Evolutionary conservation across 64 coral and sea anemone species (phyloP).

Genomic region (Stichodactyla helianthus): DNA sequence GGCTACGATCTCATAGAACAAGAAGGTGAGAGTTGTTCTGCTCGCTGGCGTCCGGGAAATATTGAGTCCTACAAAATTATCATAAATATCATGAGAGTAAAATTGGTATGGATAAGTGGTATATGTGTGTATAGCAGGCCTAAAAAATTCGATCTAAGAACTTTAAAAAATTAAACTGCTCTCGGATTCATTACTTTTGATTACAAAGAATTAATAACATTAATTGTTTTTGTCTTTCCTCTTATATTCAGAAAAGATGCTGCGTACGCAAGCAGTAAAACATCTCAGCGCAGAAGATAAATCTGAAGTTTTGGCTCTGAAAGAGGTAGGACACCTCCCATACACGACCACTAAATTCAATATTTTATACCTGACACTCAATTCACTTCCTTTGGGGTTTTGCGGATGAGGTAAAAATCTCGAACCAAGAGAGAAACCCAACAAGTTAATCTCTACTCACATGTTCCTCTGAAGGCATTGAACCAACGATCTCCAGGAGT

Average conservation of each 20-base stretch:
- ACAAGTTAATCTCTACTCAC: too few relatives aligned
- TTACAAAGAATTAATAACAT: too few relatives aligned
- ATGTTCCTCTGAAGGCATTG: too few relatives aligned
- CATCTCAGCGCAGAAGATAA: background rate
- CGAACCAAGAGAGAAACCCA: too few relatives aligned
- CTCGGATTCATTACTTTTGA: too few relatives aligned
- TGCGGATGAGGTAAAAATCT: background rate
- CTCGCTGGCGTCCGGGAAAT: background rate
- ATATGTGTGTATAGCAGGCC: background rate
- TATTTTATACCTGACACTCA: too few relatives aligned
- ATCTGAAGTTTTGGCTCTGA: background rate
- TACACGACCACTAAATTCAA: too few relatives aligned
- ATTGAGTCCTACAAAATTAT: background rate
- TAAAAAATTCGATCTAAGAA: too few relatives aligned
- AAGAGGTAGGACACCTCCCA: background rate
- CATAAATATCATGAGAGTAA: background rate
- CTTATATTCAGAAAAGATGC: background rate
- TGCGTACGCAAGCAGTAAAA: background rate
- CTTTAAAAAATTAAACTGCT: too few relatives aligned
- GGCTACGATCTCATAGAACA: slow-evolving; percentile 61
- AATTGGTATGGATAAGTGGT: background rate
- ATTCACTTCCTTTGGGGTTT: too few relatives aligned
- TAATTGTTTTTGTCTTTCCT: too few relatives aligned
- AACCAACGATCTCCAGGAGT: too few relatives aligned
- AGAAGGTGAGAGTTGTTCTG: slow-evolving; percentile 34